Evolutionary conservation across 2,797 vertebrate species (phyloP).

Genomic region (Natrix natrix): DNA sequence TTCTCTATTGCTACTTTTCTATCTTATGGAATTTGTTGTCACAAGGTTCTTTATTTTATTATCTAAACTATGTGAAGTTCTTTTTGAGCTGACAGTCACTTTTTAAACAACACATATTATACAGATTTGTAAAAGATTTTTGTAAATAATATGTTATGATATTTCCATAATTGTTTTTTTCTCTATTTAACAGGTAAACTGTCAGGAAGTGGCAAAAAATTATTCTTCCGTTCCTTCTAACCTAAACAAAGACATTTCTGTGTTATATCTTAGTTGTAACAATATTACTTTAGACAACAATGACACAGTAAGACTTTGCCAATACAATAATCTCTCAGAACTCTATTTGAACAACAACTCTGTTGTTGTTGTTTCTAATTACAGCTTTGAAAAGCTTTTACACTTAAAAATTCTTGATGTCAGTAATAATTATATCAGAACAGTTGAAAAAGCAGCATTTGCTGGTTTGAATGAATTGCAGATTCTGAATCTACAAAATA

Average conservation of each 20-base stretch:
- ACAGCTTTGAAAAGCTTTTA: constrained; percentile 71
- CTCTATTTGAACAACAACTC: constrained; percentile 77
- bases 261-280: constrained; percentile 71
- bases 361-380: constrained; percentile 65
- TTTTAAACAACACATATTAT: neutral
- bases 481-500: constrained; percentile 77
- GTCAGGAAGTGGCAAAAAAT: constrained; percentile 51
- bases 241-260: constrained; percentile 57
- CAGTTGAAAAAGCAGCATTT: constrained; percentile 74
- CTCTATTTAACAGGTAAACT: constrained; percentile 64
- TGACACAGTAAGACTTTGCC: constrained; percentile 66
- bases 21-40: neutral
- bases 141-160: neutral
- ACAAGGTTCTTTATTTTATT: neutral
- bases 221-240: constrained; percentile 68
- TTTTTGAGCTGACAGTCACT: neutral
- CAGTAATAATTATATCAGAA: constrained; percentile 74
- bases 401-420: constrained; percentile 75
- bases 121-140: neutral
- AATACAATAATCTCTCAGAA: constrained; percentile 69
- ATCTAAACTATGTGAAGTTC: neutral
- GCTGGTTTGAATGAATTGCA: constrained; percentile 68
- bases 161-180: constrained; percentile 42
- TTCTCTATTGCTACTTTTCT: neutral
- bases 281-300: constrained; percentile 61